These are phyloP conservation scores for Coreius guichenoti DNA, from an alignment of 2,797 vertebrate species.

Conservation along the genomic window DNA sequence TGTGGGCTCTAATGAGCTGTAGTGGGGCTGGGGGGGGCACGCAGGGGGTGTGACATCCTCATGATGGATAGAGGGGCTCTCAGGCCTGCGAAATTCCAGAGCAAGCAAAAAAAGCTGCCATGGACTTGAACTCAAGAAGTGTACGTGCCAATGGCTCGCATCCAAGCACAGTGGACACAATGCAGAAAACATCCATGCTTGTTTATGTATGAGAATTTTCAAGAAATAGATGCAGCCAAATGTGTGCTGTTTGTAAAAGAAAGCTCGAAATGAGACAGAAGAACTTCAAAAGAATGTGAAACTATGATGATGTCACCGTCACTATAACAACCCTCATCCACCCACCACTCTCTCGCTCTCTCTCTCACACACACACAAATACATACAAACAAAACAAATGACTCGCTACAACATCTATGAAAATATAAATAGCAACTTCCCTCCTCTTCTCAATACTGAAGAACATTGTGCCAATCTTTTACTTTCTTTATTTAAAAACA, in stretches of 20 bases:
- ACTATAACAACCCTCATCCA: slow-evolving; percentile 64
- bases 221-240: slow-evolving; percentile 27
- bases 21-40: slow-evolving; percentile 65
- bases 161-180: slow-evolving; percentile 68
- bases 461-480: neutral
- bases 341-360: slow-evolving; percentile 37
- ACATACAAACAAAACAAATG: slow-evolving; percentile 8
- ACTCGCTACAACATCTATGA: neutral
- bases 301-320: slow-evolving; percentile 70
- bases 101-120: slow-evolving; percentile 78
- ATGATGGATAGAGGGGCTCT: slow-evolving; percentile 79
- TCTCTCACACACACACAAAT: neutral
- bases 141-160: slow-evolving; percentile 68
- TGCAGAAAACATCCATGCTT: slow-evolving; percentile 56
- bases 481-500: slow-evolving; percentile 7
- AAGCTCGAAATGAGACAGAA: slow-evolving; percentile 23
- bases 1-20: slow-evolving; percentile 81
- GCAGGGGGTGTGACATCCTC: slow-evolving; percentile 70
- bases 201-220: slow-evolving; percentile 17
- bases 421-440: slow-evolving; percentile 27
- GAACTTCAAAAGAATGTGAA: slow-evolving; percentile 42
- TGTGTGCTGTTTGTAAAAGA: slow-evolving; percentile 8
- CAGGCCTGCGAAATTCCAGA: slow-evolving; percentile 79
- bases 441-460: neutral
- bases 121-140: slow-evolving; percentile 70